Percentiles rank a stretch among this genome's conserved stretches.
phyloP scores from a whole-genome alignment of 2,113 vertebrate genomes.

The Riparia riparia region DNA sequence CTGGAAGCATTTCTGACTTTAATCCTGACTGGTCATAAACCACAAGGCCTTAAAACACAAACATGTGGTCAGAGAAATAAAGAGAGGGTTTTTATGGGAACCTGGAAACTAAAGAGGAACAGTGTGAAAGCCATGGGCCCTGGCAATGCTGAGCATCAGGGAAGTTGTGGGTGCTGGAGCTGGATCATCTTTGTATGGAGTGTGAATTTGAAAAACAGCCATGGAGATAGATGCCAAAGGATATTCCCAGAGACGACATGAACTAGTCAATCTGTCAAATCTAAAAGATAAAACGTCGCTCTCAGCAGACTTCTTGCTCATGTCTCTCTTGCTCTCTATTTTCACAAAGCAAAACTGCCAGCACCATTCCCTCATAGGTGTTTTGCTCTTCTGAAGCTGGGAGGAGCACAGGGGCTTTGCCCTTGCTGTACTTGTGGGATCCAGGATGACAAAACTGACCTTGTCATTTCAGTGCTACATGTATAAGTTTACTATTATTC shows the following conservation, averaged over 20 bases:
- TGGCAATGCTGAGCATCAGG: neutral
- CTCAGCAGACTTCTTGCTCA: neutral
- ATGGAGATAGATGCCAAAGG: neutral
- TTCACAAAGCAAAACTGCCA: neutral
- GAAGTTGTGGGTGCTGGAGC: neutral
- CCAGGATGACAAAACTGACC: neutral
- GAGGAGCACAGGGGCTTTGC: neutral
- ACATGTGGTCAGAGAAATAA: neutral
- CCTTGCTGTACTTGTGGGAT: neutral
- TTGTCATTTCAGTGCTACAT: neutral
- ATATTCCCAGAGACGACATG: neutral
- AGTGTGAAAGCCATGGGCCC: neutral
- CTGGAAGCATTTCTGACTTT: neutral
- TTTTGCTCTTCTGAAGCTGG: neutral
- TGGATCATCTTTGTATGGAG: neutral
- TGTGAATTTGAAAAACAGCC: neutral
- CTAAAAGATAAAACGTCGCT: neutral
- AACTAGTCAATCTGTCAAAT: neutral
- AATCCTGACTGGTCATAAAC: neutral
- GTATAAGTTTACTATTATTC: neutral
- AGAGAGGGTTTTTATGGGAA: neutral
- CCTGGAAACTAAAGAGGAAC: neutral
- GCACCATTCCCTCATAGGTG: neutral
- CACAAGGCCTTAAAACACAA: neutral
- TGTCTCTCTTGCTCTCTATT: neutral